Evolutionary conservation across 1,140 invertebrate species (phyloP).

Genomic region (Dryas iulia): DNA sequence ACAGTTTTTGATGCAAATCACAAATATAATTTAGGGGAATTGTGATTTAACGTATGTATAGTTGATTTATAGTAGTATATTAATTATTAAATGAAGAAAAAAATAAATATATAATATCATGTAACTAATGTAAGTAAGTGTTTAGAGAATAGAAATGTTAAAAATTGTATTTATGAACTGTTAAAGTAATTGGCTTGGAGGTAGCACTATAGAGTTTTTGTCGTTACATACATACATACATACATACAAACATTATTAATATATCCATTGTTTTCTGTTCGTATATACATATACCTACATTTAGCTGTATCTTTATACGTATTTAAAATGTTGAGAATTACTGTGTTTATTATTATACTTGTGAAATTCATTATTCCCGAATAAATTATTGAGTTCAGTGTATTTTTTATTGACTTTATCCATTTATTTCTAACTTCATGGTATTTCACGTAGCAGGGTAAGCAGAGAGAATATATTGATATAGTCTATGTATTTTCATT

Average conservation of each 20-base stretch:
- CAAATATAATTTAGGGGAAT: conserved; percentile 67
- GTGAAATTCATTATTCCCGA: conserved; percentile 71
- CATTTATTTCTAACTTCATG: too few relatives aligned
- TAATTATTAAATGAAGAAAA: conserved; percentile 66
- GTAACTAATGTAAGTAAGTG: conserved; percentile 60
- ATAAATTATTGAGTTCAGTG: conserved; percentile 74
- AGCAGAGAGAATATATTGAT: not conserved
- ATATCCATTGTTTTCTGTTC: conserved; percentile 27
- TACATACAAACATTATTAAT: not conserved
- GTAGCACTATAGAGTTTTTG: conserved; percentile 3
- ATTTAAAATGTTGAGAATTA: conserved; percentile 70
- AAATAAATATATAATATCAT: conserved; percentile 64
- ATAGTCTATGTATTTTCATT: too few relatives aligned
- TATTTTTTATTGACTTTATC: conserved; percentile 13
- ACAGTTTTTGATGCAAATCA: conserved; percentile 6
- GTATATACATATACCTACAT: conserved; percentile 32
- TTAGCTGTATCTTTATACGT: conserved; percentile 60
- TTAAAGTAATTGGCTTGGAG: conserved; percentile 41
- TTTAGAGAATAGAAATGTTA: conserved; percentile 67
- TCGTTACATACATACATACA: conserved; percentile 1
- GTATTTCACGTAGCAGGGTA: not conserved
- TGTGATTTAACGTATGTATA: conserved; percentile 69
- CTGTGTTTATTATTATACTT: conserved; percentile 66
- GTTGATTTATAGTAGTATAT: conserved; percentile 49
- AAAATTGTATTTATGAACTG: conserved; percentile 69